Evolutionary conservation across 2,888 invertebrate species (phyloP).

Genomic region (Euzetes globulus): DNA sequence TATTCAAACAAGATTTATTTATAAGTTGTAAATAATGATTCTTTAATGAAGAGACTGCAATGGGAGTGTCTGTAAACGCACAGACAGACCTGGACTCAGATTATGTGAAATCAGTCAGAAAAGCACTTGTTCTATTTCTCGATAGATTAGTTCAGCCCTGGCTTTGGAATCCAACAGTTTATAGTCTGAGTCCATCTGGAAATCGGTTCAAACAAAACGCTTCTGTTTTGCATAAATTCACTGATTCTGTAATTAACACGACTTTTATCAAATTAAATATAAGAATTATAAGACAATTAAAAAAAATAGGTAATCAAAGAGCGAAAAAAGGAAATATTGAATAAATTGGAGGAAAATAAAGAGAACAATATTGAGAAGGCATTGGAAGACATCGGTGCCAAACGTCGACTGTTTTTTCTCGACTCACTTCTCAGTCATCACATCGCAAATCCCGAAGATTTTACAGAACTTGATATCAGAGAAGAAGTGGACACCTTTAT

Average conservation of each 20-base stretch:
- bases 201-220: background rate
- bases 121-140: background rate
- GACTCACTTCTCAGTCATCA: slow-evolving; percentile 49
- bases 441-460: slow-evolving; percentile 44
- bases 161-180: background rate
- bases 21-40: background rate
- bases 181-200: background rate
- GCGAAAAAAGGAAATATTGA: background rate
- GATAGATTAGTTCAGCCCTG: slow-evolving; percentile 11
- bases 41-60: slow-evolving; percentile 25
- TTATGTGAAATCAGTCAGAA: slow-evolving; percentile 15
- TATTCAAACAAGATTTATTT: background rate
- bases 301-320: slow-evolving; percentile 20
- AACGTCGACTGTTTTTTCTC: slow-evolving; percentile 47
- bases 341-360: background rate
- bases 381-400: background rate
- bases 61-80: slow-evolving; percentile 33
- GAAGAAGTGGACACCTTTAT: slow-evolving; percentile 50
- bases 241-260: slow-evolving; percentile 7
- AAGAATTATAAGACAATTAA: background rate
- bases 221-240: slow-evolving; percentile 2
- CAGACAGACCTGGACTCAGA: slow-evolving; percentile 26
- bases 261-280: background rate
- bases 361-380: background rate
- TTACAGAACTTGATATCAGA: slow-evolving; percentile 47